These are phyloP conservation scores for Drosophila teissieri DNA, from an alignment of 1,140 invertebrate species.

Conservation along the genomic window DNA sequence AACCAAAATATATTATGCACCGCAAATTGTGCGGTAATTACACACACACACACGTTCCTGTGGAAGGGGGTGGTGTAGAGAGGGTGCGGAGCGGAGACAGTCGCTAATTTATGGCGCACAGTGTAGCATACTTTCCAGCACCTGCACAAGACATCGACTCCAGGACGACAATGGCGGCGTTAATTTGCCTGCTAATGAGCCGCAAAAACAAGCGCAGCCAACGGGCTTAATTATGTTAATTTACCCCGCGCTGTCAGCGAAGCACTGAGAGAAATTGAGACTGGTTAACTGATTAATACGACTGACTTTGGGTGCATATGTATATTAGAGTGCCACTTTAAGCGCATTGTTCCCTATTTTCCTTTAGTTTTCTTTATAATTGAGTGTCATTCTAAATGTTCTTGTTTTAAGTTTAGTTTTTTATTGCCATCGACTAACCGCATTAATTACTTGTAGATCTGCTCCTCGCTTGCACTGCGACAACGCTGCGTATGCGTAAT, in stretches of 20 bases:
- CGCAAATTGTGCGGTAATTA: constrained; percentile 76
- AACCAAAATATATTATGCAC: constrained; percentile 81
- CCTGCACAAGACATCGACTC: constrained; percentile 59
- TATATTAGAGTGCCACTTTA: too few relatives aligned
- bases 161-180: constrained; percentile 58
- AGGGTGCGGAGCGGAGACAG: constrained; percentile 14
- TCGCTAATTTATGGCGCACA: constrained; percentile 74
- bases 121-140: constrained; percentile 74
- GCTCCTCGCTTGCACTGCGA: background rate
- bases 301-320: too few relatives aligned
- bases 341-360: too few relatives aligned
- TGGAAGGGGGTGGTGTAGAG: background rate
- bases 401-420: too few relatives aligned
- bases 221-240: constrained; percentile 73
- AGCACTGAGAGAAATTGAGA: constrained; percentile 11
- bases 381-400: too few relatives aligned
- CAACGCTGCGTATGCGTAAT: constrained; percentile 57
- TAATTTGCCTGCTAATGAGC: constrained; percentile 79
- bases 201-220: constrained; percentile 58
- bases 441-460: background rate
- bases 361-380: too few relatives aligned
- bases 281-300: too few relatives aligned
- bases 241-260: constrained; percentile 19
- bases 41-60: constrained; percentile 25
- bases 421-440: background rate